Conservation (phyloP, 2,113 vertebrate species). For the Lycaon pictus region DNA sequence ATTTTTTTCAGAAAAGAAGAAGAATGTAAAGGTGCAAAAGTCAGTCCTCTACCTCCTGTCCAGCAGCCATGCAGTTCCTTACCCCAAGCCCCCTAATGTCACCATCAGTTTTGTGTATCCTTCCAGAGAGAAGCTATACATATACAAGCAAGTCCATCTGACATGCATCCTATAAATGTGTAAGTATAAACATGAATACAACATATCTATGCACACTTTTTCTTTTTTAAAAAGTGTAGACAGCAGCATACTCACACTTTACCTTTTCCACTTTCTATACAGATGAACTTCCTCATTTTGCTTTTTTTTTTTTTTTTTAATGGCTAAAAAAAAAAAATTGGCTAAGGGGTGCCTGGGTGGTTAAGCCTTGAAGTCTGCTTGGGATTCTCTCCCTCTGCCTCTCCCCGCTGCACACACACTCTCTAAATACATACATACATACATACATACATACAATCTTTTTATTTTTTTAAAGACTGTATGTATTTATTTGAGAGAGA, state of each 20-base stretch:
- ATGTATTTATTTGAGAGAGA: not conserved
- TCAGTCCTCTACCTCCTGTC: not conserved
- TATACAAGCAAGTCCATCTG: not conserved
- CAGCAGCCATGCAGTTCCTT: not conserved
- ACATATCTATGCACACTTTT: not conserved
- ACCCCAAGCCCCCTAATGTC: not conserved
- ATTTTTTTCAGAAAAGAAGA: not conserved
- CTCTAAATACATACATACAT: too few species aligned
- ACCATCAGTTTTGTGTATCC: not conserved
- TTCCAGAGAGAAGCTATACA: not conserved
- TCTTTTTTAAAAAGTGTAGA: not conserved
- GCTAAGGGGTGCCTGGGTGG: too few species aligned
- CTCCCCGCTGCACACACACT: too few species aligned
- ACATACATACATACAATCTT: too few species aligned
- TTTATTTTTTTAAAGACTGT: not conserved
- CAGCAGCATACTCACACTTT: not conserved
- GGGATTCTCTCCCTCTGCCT: too few species aligned
- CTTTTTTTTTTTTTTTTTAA: not conserved
- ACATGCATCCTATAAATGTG: too few species aligned
- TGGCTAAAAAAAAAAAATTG: too few species aligned
- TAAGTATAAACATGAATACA: not conserved
- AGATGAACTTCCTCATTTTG: not conserved
- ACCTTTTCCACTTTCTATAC: not conserved
- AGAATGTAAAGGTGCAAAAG: not conserved
- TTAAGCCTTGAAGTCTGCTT: too few species aligned